Conservation (phyloP, 2,113 vertebrate species). For the Callithrix jacchus region DNA sequence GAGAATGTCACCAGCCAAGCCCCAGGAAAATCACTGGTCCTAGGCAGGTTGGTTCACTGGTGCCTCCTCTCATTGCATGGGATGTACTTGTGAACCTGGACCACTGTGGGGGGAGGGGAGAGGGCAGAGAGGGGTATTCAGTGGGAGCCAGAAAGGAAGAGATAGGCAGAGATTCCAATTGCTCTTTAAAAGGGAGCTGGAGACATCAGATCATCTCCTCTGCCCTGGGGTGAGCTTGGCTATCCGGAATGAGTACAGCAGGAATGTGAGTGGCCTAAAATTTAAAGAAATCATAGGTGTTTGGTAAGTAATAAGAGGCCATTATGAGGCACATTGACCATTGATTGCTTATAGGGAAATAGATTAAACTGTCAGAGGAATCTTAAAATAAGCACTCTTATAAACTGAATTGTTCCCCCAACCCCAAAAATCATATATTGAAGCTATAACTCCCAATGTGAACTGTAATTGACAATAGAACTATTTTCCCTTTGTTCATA, state of each 20-base stretch:
- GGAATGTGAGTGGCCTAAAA: constrained; percentile 66
- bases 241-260: constrained; percentile 45
- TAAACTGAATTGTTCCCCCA: background rate
- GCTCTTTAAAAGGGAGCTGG: background rate
- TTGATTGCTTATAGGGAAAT: constrained; percentile 70
- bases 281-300: constrained; percentile 80
- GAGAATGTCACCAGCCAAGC: background rate
- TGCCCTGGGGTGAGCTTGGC: background rate
- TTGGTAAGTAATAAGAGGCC: constrained; percentile 77
- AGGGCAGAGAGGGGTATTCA: no score
- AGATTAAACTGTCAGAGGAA: constrained; percentile 74
- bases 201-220: background rate
- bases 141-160: background rate
- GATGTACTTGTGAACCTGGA: background rate
- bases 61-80: background rate
- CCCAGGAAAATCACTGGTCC: background rate
- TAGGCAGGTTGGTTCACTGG: background rate
- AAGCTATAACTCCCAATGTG: background rate
- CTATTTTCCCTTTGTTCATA: no score
- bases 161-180: background rate
- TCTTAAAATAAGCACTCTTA: constrained; percentile 58
- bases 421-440: background rate
- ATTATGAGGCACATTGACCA: constrained; percentile 74
- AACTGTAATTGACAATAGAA: background rate
- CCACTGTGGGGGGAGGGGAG: background rate